These are phyloP conservation scores for Hippopotamyrus pictus DNA, from an alignment of 2,797 vertebrate genomes.

Conservation along the genomic window DNA sequence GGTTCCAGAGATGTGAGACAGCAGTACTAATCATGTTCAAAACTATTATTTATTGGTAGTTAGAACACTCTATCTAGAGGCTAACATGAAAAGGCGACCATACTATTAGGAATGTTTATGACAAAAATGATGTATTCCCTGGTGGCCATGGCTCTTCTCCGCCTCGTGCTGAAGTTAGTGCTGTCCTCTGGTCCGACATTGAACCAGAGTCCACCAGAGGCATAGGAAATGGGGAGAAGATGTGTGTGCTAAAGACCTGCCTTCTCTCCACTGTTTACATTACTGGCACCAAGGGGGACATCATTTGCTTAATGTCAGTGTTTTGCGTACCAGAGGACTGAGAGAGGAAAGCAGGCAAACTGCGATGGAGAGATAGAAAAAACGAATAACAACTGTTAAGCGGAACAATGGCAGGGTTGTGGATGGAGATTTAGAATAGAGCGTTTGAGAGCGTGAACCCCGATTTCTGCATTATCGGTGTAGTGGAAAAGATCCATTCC, in stretches of 20 bases:
- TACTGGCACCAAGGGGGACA: constrained; percentile 61
- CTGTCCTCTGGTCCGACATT: neutral
- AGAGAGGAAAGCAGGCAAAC: constrained; percentile 63
- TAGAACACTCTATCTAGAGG: neutral
- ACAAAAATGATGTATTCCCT: neutral
- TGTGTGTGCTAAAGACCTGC: constrained; percentile 44
- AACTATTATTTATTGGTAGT: neutral
- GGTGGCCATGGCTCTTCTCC: neutral
- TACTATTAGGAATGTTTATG: neutral
- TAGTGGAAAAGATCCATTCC: neutral
- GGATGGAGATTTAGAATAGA: neutral
- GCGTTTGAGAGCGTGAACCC: neutral
- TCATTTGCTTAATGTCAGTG: constrained; percentile 42
- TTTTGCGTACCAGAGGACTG: constrained; percentile 12
- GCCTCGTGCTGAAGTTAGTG: neutral
- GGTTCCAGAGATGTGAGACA: neutral
- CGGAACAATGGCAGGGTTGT: neutral
- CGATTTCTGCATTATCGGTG: neutral
- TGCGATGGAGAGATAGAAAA: constrained; percentile 52
- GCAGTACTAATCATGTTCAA: neutral
- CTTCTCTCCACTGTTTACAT: constrained; percentile 49
- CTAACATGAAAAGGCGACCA: neutral
- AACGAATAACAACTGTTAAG: neutral
- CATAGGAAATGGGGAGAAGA: constrained; percentile 65
- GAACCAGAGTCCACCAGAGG: neutral